These are phyloP conservation scores for Lagopus muta DNA, from an alignment of 2,113 vertebrate species.

Conservation along the genomic window DNA sequence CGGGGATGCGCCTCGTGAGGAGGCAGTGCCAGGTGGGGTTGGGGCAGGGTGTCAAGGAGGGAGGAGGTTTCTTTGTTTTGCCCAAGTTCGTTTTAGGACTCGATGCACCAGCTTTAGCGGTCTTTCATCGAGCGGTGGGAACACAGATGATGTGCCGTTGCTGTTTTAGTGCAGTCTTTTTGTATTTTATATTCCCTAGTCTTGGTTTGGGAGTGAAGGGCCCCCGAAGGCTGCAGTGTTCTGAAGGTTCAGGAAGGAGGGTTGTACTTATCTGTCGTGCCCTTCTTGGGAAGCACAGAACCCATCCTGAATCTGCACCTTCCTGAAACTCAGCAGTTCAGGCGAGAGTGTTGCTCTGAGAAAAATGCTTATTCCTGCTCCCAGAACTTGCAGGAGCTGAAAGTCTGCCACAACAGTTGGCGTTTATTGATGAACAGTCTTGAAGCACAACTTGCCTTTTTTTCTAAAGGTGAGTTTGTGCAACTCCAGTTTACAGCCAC, in stretches of 20 bases:
- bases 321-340: background rate
- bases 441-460: background rate
- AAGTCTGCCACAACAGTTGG: background rate
- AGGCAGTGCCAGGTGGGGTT: background rate
- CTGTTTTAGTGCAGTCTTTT: background rate
- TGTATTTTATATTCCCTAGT: accelerated
- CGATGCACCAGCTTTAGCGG: accelerated
- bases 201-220: accelerated
- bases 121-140: background rate
- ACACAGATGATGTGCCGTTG: background rate
- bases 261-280: background rate
- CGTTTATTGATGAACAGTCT: background rate
- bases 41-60: background rate
- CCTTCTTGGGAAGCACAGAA: background rate
- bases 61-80: background rate
- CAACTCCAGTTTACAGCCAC: background rate
- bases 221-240: background rate
- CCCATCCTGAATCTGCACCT: background rate
- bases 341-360: background rate
- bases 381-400: background rate
- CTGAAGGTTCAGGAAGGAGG: background rate
- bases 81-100: background rate
- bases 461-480: background rate
- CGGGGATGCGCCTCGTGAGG: background rate
- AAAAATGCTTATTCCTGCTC: background rate